Conservation (phyloP, 2,797 vertebrate species). For the Podarcis lilfordi region DNA sequence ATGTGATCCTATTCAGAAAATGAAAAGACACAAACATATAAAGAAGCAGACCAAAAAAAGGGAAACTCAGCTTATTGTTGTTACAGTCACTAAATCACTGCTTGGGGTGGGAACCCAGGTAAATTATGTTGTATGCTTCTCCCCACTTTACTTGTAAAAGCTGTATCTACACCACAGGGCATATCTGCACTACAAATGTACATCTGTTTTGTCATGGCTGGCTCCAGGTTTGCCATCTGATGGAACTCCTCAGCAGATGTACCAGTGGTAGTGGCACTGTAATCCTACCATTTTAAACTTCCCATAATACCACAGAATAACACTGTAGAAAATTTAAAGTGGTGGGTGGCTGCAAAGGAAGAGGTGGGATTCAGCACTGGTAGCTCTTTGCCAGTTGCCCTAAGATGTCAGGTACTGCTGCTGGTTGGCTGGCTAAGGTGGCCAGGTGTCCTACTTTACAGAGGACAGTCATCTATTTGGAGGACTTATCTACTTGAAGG, state of each 20-base stretch:
- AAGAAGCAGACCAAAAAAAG: not conserved
- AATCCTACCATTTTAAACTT: not conserved
- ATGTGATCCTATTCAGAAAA: not conserved
- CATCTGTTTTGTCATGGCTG: not conserved
- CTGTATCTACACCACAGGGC: not conserved
- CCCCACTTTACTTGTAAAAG: not conserved
- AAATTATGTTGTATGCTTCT: slow-evolving; percentile 1
- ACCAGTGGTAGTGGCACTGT: not conserved
- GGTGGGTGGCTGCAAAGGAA: not conserved
- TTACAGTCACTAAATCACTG: not conserved
- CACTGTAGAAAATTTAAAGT: not conserved
- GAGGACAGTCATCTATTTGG: not conserved
- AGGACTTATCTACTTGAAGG: not conserved
- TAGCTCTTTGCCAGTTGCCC: not conserved
- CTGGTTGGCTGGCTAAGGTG: not conserved
- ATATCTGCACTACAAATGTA: not conserved
- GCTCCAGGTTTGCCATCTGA: not conserved
- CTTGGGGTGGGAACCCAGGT: not conserved
- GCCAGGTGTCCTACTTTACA: no score
- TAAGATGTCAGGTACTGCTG: not conserved
- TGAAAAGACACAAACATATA: not conserved
- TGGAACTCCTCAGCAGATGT: not conserved
- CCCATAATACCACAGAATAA: not conserved
- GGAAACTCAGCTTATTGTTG: not conserved
- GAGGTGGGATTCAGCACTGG: not conserved